A percentile compares a stretch with the other conserved stretches of the same genome.
These are phyloP conservation scores for Pardalotus punctatus DNA, from an alignment of 2,113 vertebrate species.

Conservation along the genomic window DNA sequence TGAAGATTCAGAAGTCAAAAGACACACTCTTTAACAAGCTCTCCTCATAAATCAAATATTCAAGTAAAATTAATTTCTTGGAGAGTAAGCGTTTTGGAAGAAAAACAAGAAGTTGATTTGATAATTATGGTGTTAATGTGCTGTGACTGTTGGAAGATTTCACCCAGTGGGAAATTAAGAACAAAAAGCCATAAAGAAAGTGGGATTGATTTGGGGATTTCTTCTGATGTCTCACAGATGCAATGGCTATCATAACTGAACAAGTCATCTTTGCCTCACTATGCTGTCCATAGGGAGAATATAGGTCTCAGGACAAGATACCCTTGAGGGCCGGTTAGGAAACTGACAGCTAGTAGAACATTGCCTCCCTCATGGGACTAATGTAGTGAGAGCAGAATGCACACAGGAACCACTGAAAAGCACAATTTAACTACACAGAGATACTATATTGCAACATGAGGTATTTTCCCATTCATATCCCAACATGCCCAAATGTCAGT, in stretches of 20 bases:
- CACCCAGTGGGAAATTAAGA: not conserved
- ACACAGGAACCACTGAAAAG: not conserved
- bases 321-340: not conserved
- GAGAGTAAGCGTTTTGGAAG: not conserved
- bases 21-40: not conserved
- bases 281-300: not conserved
- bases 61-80: not conserved
- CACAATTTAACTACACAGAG: not conserved
- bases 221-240: not conserved
- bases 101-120: not conserved
- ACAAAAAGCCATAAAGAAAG: not conserved
- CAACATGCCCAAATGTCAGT: not conserved
- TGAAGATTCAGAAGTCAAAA: not conserved
- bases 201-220: not conserved
- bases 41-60: not conserved
- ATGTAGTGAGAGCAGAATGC: not conserved
- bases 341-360: not conserved
- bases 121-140: not conserved
- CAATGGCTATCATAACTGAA: not conserved
- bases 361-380: not conserved
- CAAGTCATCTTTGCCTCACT: not conserved
- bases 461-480: not conserved
- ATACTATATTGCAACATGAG: not conserved
- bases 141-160: not conserved
- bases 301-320: not conserved